Conservation (phyloP, 2,113 vertebrate genomes). For the Sula dactylatra region DNA sequence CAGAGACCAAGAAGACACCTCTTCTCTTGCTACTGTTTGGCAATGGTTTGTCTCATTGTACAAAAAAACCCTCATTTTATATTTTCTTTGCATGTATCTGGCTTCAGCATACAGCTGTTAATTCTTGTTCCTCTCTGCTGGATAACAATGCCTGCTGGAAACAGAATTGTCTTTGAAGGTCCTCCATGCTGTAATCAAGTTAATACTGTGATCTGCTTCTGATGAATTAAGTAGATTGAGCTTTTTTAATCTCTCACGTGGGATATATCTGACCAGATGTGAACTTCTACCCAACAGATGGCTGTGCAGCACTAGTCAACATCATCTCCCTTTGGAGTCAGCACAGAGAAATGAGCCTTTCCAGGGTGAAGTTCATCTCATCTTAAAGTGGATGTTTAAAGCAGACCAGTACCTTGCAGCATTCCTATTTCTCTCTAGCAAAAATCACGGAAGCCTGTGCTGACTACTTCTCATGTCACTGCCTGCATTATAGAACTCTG, state of each 20-base stretch:
- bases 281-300: neutral
- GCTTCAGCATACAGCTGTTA: neutral
- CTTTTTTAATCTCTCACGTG: neutral
- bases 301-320: neutral
- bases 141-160: neutral
- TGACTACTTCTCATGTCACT: neutral
- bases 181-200: neutral
- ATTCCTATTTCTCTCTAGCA: neutral
- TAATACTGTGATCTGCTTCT: neutral
- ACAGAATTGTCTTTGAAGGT: neutral
- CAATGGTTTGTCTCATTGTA: neutral
- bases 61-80: neutral
- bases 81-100: neutral
- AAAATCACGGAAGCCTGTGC: neutral
- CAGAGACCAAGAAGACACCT: neutral
- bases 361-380: neutral
- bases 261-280: neutral
- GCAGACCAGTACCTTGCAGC: neutral
- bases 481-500: neutral
- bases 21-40: neutral
- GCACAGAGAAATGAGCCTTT: neutral
- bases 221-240: neutral
- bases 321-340: neutral
- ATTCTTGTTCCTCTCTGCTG: neutral
- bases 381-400: neutral